A percentile compares a stretch with the other conserved stretches of the same genome.
Conservation (phyloP, 2,888 invertebrate genomes). For the Cheilosia variabilis region DNA sequence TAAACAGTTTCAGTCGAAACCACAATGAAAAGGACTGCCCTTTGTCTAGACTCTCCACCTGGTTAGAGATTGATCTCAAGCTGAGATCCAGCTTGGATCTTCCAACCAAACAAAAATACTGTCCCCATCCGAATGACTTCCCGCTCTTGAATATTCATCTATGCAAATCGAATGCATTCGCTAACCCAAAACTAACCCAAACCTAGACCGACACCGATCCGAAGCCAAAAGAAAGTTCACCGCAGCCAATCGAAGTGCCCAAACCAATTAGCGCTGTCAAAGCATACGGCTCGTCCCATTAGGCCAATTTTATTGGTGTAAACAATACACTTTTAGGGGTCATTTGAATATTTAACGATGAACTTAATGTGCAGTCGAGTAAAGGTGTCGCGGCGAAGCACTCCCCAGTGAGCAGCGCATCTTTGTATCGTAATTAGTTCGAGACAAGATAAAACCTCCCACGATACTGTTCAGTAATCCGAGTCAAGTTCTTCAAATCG, state of each 20-base stretch:
- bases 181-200: constrained; percentile 16
- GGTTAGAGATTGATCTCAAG: background rate
- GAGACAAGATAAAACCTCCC: constrained; percentile 51
- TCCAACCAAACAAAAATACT: background rate
- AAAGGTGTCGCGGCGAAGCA: constrained; percentile 21
- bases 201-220: constrained; percentile 29
- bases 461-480: constrained; percentile 30
- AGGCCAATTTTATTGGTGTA: constrained; percentile 43
- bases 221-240: background rate
- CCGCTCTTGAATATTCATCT: constrained; percentile 43
- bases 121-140: background rate
- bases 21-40: no score
- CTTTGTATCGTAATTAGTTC: constrained; percentile 33
- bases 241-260: background rate
- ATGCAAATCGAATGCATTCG: constrained; percentile 36
- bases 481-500: constrained; percentile 40
- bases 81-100: background rate
- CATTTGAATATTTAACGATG: constrained; percentile 52
- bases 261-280: constrained; percentile 53
- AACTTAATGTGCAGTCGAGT: constrained; percentile 7
- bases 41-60: no score
- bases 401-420: background rate
- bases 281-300: constrained; percentile 30
- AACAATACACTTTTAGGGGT: constrained; percentile 39
- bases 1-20: no score